phyloP scores from a whole-genome alignment of 2,888 invertebrate species.

The Tetranychus truncatus region DNA sequence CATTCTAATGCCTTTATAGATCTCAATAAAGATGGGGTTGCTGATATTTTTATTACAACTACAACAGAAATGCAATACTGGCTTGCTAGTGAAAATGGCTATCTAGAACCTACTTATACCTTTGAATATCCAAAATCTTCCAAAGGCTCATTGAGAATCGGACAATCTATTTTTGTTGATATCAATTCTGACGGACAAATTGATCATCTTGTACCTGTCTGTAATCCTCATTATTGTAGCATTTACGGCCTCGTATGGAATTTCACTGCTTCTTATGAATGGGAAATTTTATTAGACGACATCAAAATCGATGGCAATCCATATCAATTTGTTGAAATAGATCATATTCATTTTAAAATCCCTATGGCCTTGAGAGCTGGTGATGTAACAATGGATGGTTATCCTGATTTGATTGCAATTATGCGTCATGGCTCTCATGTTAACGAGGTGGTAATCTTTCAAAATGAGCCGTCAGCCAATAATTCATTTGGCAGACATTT shows the following conservation, averaged over 20 bases:
- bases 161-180: constrained; percentile 17
- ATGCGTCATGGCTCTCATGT: constrained; percentile 33
- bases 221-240: constrained; percentile 5
- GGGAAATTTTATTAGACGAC: not conserved
- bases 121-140: not conserved
- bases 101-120: not conserved
- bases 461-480: not conserved
- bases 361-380: constrained; percentile 54
- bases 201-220: constrained; percentile 19
- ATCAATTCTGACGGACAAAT: constrained; percentile 12
- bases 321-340: constrained; percentile 8
- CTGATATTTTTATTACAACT: constrained; percentile 48
- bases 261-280: not conserved
- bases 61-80: constrained; percentile 23
- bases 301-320: constrained; percentile 9
- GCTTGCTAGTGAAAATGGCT: constrained; percentile 11
- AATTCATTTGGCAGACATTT: not conserved
- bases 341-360: constrained; percentile 31
- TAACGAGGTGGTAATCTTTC: constrained; percentile 44
- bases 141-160: not conserved
- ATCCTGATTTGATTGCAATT: constrained; percentile 70
- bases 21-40: constrained; percentile 47
- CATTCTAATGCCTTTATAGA: constrained; percentile 81
- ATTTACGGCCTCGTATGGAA: not conserved
- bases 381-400: constrained; percentile 89